Evolutionary conservation across 2,113 vertebrate species (phyloP), one percentile per base, ranked within the genome.

Genomic region (Baryphthengus martii): DNA sequence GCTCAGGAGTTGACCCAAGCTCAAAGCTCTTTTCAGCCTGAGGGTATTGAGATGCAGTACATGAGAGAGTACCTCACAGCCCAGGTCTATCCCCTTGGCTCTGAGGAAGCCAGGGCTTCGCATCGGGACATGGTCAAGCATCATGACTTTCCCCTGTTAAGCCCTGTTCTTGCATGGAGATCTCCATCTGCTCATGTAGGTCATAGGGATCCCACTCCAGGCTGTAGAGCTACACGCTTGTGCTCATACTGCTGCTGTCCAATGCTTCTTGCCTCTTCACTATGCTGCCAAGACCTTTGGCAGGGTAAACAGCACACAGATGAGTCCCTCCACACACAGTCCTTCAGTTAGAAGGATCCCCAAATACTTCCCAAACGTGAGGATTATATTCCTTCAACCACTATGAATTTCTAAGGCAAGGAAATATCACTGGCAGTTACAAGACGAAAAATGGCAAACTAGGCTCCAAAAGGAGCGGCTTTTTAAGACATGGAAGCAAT

Each of bases 301-400:
- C 6, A 1, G 3, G 6, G 18, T 20, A 29, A 79, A 39, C 23
- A 40, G 31, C n/a, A 56, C 56, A 45, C 7, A 20, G 20, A n/a
- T 28, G 72, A 55, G 23, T 40, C 25, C 26, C 37, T 62, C 31
- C 2, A 4, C 26, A 52, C 13, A 42, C 5, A 78, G 44, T 59
- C 61, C 53, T 89, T 74, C 70, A 58, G 50, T 23, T 70, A 81
- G 45, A 59, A 75, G 74, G 40, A 90, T 76, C 65, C 18, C 74
- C 63, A 73, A 90, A 75, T 37, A 73, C 3, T 44, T 89, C 47
- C 39, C 45, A 70, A 90, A 80, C 5, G 4, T 3, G 3, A 85
- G 25, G 15, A 87, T 7, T 3, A 66, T 61, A 77, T 53, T n/a
- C 9, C n/a, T 75, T 66, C 0, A 0, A 20, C 61, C 31, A 42